Evolutionary conservation across 2,113 vertebrate genomes (phyloP), one percentile per base, ranked within the genome.

Genomic region (Tympanuchus pallidicinctus): DNA sequence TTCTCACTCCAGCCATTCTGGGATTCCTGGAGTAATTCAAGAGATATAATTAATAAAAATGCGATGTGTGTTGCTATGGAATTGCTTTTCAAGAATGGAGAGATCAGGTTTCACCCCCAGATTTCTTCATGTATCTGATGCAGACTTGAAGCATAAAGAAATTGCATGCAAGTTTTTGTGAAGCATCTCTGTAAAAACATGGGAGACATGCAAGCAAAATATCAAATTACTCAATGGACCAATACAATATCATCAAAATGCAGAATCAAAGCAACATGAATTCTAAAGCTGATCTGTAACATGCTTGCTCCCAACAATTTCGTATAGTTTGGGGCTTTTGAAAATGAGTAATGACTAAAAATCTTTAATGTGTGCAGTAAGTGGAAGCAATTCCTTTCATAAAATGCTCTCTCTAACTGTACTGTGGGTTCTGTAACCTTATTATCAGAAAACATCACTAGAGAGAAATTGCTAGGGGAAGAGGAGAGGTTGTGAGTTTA

Each of bases 371-470:
- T 6, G 0, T 52, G 15, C 52, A 79, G 57, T 76, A 91, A 84
- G 86, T 57, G 36, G 78, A 82, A 94, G 61, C 60, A 57, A 72
- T 90, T 70, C 21, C 24, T 95, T 88, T 66, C 57, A 50, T 38
- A 70, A 94, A 94, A 79, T 32, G 43, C 45, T 88, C 64, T 80
- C 40, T 89, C 64, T 76, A 60, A 70, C 72, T 83, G 40, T 88
- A 88, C 61, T 50, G n/a, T 71, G 60, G 48, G 74, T 72, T 59
- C 67, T 69, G 74, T 92, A 96, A 91, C 80, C 83, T 94, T 83
- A 72, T 94, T 95, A 94, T 22, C 1, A 11, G 80, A 73, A 88
- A 83, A 90, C 2, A 4, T 91, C 83, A 66, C 60, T 63, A 59
- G 38, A 83, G 82, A 90, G 45, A 21, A 84, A 76, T 87, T 75